Base-by-base conservation (phyloP, 1,140 invertebrate genomes). In the Atta cephalotes region DNA sequence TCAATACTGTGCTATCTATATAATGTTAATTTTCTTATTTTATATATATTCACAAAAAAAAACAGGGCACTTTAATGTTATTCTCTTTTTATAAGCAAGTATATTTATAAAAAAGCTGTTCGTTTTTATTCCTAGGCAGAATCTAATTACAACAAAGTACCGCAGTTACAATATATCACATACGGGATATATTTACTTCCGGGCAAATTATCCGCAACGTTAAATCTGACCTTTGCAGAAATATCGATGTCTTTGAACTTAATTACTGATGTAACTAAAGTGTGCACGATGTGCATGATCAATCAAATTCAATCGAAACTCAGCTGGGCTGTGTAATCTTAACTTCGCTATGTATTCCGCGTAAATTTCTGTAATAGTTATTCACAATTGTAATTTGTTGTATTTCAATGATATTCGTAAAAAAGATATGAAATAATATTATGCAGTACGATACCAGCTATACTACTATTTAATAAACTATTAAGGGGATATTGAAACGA, bases 171-270 rank as follows among this genome's bases (percentile, higher is more conserved):
- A 16, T 49, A 66, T 49, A 49, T 78, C 62, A 35, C 12, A n/a
- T 31, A 56, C 2, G n/a, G 12, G 51, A 81, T 79, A 65, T 25
- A 56, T 70, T 81, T 81, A 78, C 51, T 72, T 49, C 60, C 35
- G 66, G 53, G 25, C 18, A 21, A 14, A 58, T 70, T 81, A 65
- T 72, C 79, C 35, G 66, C 79, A 49, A 14, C 39, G 14, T 72
- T 82, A 72, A 82, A 82, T 12, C 7, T 72, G 53, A 18, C 68
- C 68, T 74, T 74, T 25, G 25, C 53, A 39, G 53, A 74, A 82
- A 56, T 74, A 82, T 82, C 39, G 63, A 63, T 25, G 65, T 51
- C 85, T 78, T 82, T 86, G 85, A 86, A 86, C 77, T 86, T 84
- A 68, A 65, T 84, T 66, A 51, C 77, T n/a, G 21, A 81, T 80